Evolutionary conservation across 2,888 invertebrate species (phyloP).

Genomic region (Hyles lineata): DNA sequence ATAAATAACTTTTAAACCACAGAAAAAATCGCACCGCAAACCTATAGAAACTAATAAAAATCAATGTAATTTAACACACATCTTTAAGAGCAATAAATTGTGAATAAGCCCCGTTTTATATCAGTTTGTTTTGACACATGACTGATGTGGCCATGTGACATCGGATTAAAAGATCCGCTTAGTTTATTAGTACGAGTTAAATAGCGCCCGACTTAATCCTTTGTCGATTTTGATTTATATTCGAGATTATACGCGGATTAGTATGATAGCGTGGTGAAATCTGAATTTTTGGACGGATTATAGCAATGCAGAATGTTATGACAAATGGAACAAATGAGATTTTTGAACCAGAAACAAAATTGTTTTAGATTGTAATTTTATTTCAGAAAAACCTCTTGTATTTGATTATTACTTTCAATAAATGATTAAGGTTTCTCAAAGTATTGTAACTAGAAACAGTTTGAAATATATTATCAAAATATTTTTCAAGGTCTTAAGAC

Average conservation of each 20-base stretch:
- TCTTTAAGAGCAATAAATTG: conserved; percentile 21
- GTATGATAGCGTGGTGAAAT: not conserved
- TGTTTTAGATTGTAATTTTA: too few species aligned
- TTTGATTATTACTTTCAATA: too few species aligned
- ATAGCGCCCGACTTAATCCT: conserved; percentile 5
- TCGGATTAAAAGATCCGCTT: not conserved
- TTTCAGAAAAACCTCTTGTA: too few species aligned
- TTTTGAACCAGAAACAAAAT: not conserved
- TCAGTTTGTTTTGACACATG: conserved; percentile 26
- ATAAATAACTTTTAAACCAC: too few species aligned
- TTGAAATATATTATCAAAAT: too few species aligned
- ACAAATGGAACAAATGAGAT: not conserved
- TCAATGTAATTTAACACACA: not conserved
- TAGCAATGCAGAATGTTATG: not conserved
- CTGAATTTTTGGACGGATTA: not conserved
- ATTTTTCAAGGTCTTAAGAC: too few species aligned
- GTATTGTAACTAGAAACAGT: too few species aligned
- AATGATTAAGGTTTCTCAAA: too few species aligned
- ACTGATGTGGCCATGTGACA: conserved; percentile 9
- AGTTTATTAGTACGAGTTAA: not conserved
- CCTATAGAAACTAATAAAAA: not conserved
- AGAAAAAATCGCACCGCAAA: not conserved
- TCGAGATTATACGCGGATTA: not conserved
- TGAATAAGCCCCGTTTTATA: conserved; percentile 20
- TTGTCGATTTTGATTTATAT: conserved; percentile 7